Base-by-base conservation (phyloP, 2,797 vertebrate genomes). In the Mormyrops attenuatus region DNA sequence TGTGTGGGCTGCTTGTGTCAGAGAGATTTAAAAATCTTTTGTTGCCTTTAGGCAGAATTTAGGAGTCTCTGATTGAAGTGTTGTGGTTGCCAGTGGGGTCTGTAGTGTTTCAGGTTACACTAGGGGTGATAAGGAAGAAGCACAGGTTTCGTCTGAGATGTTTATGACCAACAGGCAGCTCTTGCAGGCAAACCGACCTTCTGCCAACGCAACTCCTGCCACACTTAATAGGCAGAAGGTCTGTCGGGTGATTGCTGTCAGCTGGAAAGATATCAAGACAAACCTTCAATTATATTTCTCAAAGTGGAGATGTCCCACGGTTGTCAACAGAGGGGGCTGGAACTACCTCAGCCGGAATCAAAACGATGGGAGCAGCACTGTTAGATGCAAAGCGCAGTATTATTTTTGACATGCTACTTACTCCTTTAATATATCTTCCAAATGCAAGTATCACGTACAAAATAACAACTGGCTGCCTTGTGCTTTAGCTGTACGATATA, bases 1-100 rank as follows among this genome's bases (percentile, higher is more conserved):
- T 85, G 82, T 85, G 82, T 85, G 82, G 82, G 82, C 82, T 38
- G 52, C 86, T 87, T 52, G 17, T 87, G 86, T 87, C 86, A 87
- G 41, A 87, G 22, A 41, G 52, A 87, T 57, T 53, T 87, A 38
- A 30, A 52, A 34, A 8, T 87, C 53, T 87, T 63, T 38, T 87
- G 53, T 60, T 57, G 53, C 52, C 86, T 87, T 87, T 57, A 87
- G 52, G 50, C 86, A 41, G 86, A 87, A 52, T 87, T 87, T n/a
- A 41, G 38, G 52, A 60, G 52, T 57, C 52, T 87, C 53, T 87
- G 86, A 60, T 87, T 38, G 53, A 60, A 87, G 53, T 8, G 52
- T 8, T 87, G 30, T 6, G 53, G 34, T 44, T 44, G 86, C 53
- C 86, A 44, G 53, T 53, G 0, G 55, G n/a, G 17, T 60, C 20